Percentiles rank a stretch among this genome's conserved stretches.
These are phyloP conservation scores for Theodoxus fluviatilis DNA, from an alignment of 2,888 invertebrate species.

Conservation along the genomic window DNA sequence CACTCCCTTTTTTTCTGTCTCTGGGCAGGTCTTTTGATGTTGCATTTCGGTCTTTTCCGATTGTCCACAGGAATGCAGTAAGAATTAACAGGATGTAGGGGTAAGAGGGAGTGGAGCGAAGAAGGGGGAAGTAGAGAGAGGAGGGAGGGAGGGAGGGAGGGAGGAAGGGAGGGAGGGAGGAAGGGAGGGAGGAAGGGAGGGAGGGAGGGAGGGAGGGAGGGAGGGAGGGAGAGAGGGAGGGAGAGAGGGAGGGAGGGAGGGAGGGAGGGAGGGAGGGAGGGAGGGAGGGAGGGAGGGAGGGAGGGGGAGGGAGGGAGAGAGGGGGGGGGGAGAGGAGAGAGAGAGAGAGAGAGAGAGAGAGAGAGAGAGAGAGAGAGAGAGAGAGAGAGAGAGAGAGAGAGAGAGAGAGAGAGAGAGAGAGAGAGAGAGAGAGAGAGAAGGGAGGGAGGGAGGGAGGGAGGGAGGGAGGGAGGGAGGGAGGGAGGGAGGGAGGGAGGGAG, in stretches of 20 bases:
- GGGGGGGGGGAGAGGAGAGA: neutral
- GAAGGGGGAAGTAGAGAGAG: too few relatives aligned
- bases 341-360: too few relatives aligned
- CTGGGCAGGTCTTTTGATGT: too few relatives aligned
- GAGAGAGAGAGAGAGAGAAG: neutral
- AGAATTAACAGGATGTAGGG: too few relatives aligned
- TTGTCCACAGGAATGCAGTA: too few relatives aligned
- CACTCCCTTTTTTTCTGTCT: too few relatives aligned
- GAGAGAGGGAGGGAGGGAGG: neutral
- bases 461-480: neutral
- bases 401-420: conserved; percentile 3
- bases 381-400: neutral
- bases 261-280: neutral
- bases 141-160: neutral
- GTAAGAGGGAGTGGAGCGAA: too few relatives aligned
- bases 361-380: too few relatives aligned
- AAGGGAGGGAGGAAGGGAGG: neutral
- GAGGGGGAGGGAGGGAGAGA: neutral
- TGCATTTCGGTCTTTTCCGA: too few relatives aligned
- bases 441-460: neutral
- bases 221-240: conserved; percentile 6
- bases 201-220: neutral
- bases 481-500: too few relatives aligned
- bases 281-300: neutral
- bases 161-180: neutral